These are phyloP conservation scores for Microcebus lehilahytsara DNA, from an alignment of 2,113 vertebrate species.

Conservation along the genomic window DNA sequence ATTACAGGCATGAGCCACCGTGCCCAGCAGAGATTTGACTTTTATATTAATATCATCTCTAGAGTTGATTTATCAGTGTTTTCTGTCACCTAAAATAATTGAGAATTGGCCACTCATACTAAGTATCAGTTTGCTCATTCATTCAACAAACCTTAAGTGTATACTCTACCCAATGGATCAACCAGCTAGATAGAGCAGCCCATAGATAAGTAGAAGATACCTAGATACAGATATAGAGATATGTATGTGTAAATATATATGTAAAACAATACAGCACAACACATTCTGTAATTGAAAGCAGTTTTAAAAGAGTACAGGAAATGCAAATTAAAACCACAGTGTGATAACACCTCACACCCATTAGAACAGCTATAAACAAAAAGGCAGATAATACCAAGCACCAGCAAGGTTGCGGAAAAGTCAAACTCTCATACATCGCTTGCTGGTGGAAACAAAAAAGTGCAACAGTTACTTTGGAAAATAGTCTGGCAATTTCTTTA, in stretches of 20 bases:
- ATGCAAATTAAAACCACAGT: neutral
- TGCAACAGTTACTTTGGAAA: neutral
- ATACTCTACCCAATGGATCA: neutral
- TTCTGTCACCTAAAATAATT: neutral
- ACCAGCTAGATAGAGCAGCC: neutral
- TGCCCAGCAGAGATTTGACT: neutral
- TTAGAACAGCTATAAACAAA: neutral
- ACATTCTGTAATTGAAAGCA: neutral
- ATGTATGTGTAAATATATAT: too few species aligned
- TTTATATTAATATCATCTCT: neutral
- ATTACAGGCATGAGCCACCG: too few species aligned
- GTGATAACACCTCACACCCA: neutral
- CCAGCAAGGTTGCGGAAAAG: neutral
- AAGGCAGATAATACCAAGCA: neutral
- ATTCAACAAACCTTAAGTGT: neutral
- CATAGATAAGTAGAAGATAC: neutral
- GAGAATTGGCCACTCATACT: neutral
- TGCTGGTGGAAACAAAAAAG: neutral
- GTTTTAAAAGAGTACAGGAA: conserved; percentile 32
- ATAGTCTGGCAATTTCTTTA: neutral
- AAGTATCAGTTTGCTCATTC: neutral
- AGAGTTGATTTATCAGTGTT: neutral
- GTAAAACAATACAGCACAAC: neutral
- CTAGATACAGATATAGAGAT: neutral
- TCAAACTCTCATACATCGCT: accelerated